phyloP scores from a whole-genome alignment of 1,140 invertebrate genomes.

The Goniozus legneri region DNA sequence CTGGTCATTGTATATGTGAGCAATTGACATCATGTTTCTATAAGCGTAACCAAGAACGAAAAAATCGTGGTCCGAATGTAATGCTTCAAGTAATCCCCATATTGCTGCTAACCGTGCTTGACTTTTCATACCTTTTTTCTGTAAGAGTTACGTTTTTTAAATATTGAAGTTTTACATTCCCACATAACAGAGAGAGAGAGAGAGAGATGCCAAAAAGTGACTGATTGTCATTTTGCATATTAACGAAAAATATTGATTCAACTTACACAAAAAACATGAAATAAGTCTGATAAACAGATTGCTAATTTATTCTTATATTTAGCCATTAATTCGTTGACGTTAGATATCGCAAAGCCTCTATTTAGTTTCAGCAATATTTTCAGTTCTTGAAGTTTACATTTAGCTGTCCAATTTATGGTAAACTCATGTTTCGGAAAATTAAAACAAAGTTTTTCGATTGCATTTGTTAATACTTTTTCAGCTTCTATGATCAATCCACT shows the following conservation, averaged over 20 bases:
- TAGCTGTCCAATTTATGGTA: conserved; percentile 38
- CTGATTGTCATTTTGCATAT: neutral
- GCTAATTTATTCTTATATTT: conserved; percentile 52
- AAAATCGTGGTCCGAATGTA: conserved; percentile 53
- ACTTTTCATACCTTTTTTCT: conserved; percentile 41
- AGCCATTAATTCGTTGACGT: conserved; percentile 15
- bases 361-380: conserved; percentile 24
- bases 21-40: conserved; percentile 52
- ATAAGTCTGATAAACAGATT: conserved; percentile 50
- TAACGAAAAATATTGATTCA: neutral
- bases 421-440: conserved; percentile 40
- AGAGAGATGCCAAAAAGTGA: no score
- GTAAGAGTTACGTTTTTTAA: conserved; percentile 10
- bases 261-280: conserved; percentile 47
- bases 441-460: conserved; percentile 38
- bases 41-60: conserved; percentile 53
- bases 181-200: no score
- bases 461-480: conserved; percentile 28
- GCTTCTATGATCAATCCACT: conserved; percentile 43
- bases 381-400: conserved; percentile 30
- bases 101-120: conserved; percentile 56
- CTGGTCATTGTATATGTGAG: conserved; percentile 19
- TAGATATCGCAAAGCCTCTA: conserved; percentile 7
- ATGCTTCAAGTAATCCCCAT: conserved; percentile 54
- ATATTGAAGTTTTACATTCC: conserved; percentile 2